Base-by-base conservation (phyloP, 2,797 vertebrate genomes). In the Coluber constrictor region DNA sequence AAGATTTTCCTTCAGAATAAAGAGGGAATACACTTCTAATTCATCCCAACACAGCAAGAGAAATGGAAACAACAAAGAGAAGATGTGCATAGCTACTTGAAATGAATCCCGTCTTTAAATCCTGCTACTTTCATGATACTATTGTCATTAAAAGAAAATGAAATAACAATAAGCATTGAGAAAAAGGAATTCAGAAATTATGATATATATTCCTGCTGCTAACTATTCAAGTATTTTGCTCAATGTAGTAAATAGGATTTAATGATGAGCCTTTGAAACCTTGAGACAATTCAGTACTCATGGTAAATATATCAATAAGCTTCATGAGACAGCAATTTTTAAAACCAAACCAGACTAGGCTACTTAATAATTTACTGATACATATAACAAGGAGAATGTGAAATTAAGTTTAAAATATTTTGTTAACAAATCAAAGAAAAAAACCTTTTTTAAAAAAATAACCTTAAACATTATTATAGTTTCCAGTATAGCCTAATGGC, bases 341-440 rank as follows among this genome's bases (percentile, higher is more conserved):
- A 97, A 98, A 97, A 97, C 97, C 97, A 98, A 97, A 97, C 96
- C 96, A 96, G 97, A 96, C 97, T 97, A 98, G 96, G 12, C 97
- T 98, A 93, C 97, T 98, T 97, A 98, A 98, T 98, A 97, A 98
- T 98, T 98, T 97, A 98, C 95, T 96, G 94, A 96, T 96, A 94
- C 96, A 92, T 95, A 97, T 96, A 97, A 96, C 94, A 90, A 96
- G 97, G 96, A 97, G 97, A 98, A 97, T 97, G 95, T 96, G 93
- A 97, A 96, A 96, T 0, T 96, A 96, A 95, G 96, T 97, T 98
- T 97, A 95, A 97, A 97, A 96, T 95, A 88, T 93, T 92, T 90
- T 87, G 23, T 79, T 83, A 29, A 29, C 32, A 83, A n/a, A 47
- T 83, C 37, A 83, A 83, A 83, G 37, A 43, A 83, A 83, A 18